phyloP scores from a whole-genome alignment of 2,888 invertebrate species.

The Steinernema scapterisci region DNA sequence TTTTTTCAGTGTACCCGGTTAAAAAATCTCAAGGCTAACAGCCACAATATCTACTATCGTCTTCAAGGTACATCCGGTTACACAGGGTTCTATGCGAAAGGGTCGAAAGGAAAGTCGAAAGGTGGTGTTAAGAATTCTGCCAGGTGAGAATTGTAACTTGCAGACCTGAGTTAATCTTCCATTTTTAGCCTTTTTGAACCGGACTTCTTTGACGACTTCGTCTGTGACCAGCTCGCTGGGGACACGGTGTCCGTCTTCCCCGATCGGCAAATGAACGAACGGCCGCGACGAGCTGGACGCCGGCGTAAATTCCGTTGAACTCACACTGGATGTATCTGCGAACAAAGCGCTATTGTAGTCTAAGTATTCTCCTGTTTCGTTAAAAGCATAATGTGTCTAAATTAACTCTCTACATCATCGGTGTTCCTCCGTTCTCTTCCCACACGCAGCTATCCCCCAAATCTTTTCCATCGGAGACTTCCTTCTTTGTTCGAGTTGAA shows the following conservation, averaged over 20 bases:
- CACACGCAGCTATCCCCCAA: no score
- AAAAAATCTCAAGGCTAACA: slow-evolving; percentile 19
- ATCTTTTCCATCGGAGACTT: no score
- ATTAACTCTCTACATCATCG: no score
- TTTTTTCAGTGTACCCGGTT: slow-evolving; percentile 18
- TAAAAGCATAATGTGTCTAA: slow-evolving; percentile 13
- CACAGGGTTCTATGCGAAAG: background rate
- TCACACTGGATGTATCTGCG: background rate
- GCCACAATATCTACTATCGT: slow-evolving; percentile 11
- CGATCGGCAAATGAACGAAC: background rate
- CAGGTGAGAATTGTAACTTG: background rate
- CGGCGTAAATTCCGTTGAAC: slow-evolving; percentile 5
- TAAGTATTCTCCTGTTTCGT: background rate
- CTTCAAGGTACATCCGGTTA: slow-evolving; percentile 22
- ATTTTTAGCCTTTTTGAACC: background rate
- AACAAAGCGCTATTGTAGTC: no score
- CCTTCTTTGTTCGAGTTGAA: no score
- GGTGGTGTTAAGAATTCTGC: background rate
- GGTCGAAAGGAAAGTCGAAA: background rate
- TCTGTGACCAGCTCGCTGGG: background rate
- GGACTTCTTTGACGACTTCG: slow-evolving; percentile 4
- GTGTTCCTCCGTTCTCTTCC: no score
- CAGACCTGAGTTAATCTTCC: background rate
- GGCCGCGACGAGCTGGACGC: slow-evolving; percentile 13
- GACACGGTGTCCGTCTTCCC: slow-evolving; percentile 16